phyloP scores from a whole-genome alignment of 2,113 vertebrate genomes.

The Pogonocichla stellata region DNA sequence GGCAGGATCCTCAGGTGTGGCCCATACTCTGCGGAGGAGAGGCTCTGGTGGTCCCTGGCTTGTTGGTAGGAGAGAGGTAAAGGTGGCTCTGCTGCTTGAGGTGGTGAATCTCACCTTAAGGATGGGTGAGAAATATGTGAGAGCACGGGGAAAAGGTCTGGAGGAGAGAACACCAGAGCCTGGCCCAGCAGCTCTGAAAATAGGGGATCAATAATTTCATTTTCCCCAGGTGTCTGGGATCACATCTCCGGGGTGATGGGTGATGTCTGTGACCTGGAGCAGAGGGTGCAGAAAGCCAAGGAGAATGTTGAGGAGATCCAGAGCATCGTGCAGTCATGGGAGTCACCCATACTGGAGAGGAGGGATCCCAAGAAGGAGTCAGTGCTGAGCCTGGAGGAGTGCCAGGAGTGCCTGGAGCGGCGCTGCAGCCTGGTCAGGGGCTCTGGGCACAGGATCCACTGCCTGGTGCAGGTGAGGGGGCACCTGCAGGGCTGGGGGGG shows the following conservation, averaged over 20 bases:
- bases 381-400: slow-evolving; percentile 84
- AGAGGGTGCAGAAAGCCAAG: slow-evolving; percentile 82
- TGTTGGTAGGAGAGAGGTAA: background rate
- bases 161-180: background rate
- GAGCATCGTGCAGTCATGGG: slow-evolving; percentile 80
- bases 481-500: background rate
- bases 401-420: slow-evolving; percentile 74
- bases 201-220: background rate
- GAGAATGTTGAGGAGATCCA: slow-evolving; percentile 86
- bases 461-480: slow-evolving; percentile 80
- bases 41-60: background rate
- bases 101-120: background rate
- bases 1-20: background rate
- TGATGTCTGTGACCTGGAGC: slow-evolving; percentile 80
- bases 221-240: slow-evolving; percentile 79
- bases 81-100: background rate
- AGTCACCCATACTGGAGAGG: slow-evolving; percentile 82
- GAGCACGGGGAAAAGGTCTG: accelerated
- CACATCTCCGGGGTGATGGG: slow-evolving; percentile 78
- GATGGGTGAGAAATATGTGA: background rate
- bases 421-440: slow-evolving; percentile 76
- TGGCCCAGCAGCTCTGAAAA: background rate
- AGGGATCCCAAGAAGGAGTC: slow-evolving; percentile 85
- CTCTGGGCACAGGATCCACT: slow-evolving; percentile 84
- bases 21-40: background rate